Conservation (phyloP, 1,140 invertebrate genomes). For the Sitobion miscanthi region DNA sequence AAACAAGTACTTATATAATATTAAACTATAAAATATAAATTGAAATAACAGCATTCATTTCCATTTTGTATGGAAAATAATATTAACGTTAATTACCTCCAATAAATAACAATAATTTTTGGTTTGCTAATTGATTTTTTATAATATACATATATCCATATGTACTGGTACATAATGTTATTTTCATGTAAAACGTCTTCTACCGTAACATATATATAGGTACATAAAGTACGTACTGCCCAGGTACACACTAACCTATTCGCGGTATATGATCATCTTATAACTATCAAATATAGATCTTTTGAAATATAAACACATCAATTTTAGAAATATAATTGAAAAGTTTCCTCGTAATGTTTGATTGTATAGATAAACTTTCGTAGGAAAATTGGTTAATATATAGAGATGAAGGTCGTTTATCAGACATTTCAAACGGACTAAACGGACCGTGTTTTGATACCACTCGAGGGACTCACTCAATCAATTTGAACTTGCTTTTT, state of each 20-base stretch:
- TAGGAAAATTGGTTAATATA: not conserved
- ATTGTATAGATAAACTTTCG: not conserved
- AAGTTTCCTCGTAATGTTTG: not conserved
- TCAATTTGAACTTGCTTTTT: conserved; percentile 18
- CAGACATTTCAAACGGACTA: conserved; percentile 28
- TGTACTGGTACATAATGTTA: not conserved
- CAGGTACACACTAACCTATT: not conserved
- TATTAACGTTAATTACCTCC: no score
- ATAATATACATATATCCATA: not conserved
- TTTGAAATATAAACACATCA: conserved; percentile 17
- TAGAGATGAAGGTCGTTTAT: not conserved
- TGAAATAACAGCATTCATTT: not conserved
- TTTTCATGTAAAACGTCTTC: not conserved
- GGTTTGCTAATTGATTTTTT: not conserved
- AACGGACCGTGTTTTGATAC: conserved; percentile 17
- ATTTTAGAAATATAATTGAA: conserved; percentile 26
- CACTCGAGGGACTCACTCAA: conserved; percentile 30
- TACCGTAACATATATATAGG: not conserved
- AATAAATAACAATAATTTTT: not conserved
- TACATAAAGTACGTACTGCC: not conserved
- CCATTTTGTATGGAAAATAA: no score
- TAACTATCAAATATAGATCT: not conserved
- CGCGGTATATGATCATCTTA: not conserved
- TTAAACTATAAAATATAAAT: not conserved
- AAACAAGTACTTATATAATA: not conserved